Evolutionary conservation across 2,797 vertebrate species (phyloP), one percentile per base, ranked within the genome.

Genomic region (Argyrosomus regius): DNA sequence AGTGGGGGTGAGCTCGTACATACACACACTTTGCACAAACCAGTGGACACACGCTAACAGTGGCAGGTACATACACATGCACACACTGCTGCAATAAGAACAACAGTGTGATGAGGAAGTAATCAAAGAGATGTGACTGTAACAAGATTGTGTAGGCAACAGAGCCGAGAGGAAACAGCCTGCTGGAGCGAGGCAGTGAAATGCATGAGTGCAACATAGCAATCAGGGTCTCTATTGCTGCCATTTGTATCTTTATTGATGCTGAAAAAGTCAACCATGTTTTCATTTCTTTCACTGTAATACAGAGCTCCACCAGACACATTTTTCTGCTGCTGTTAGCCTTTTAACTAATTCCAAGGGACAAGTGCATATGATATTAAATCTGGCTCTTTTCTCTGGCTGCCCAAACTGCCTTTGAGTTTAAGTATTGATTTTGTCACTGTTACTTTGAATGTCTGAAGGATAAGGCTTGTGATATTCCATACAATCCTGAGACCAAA

Each of bases 131-230:
- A 77, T 64, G 39, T 52, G 57, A 76, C 50, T 68, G 13, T 81
- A 87, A 79, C 85, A 75, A 84, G 72, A 66, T 14, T 70, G 77
- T 73, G 79, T 67, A 45, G 76, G 80, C 76, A 64, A 60, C 45
- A 66, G 68, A 59, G 67, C 8, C 4, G 43, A 50, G 61, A 70
- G 41, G 14, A 77, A 64, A 63, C 83, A 54, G 20, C 39, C 43
- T n/a, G 70, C 66, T 17, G 24, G 12, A 70, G 63, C 28, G 3
- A n/a, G 18, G 65, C 58, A 16, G 52, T 54, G 62, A 35, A 63
- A 71, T 26, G 48, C 39, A 39, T 6, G 43, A 26, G 9, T 20
- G 28, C 43, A 62, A 54, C 68, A 75, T 2, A 26, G 46, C 17
- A 65, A 75, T 69, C 48, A 69, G 4, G 11, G 11, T 50, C 43